Evolutionary conservation across 2,113 vertebrate species (phyloP), one percentile per base, ranked within the genome.

Genomic region (Triplophysa siluroides): DNA sequence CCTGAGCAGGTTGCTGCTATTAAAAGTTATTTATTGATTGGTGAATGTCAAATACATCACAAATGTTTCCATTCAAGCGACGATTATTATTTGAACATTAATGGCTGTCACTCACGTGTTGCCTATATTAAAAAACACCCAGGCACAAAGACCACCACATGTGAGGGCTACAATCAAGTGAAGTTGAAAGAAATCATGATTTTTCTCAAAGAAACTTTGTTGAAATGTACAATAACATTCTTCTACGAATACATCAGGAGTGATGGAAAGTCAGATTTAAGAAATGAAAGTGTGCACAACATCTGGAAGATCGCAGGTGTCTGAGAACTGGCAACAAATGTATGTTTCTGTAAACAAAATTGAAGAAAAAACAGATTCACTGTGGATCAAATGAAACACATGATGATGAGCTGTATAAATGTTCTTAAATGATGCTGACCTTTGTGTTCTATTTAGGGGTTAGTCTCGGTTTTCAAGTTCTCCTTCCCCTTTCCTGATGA

Each of bases 391-490:
- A 74, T 45, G 14, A 43, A 43, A 60, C 70, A 29, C 38, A 26
- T 47, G 10, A 29, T 45, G 14, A 47, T 23, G 54, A 60, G 70
- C 2, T 60, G 19, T 19, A 38, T 38, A 41, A 23, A 33, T 60
- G 58, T 8, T 75, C 58, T 61, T 38, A 63, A 47, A 75, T 62
- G 63, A 14, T 76, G 62, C 67, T 76, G 56, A 84, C 79, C 68
- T 61, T 67, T 60, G 45, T 56, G 18, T 60, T 33, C 23, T 65
- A 47, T 29, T 61, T 29, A 62, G 19, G 29, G 41, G 24, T 33
- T 1, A n/a, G 8, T 12, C 19, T 33, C 38, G 29, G 18, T 24
- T 43, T 69, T 73, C 19, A 23, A 2, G 56, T 56, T 33, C 21
- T 62, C 56, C 23, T 78, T 78, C 12, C 47, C 45, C 41, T 75